A percentile compares a stretch with the other conserved stretches of the same genome.
phyloP scores from a whole-genome alignment of 2,888 invertebrate genomes.

The Leucania comma region DNA sequence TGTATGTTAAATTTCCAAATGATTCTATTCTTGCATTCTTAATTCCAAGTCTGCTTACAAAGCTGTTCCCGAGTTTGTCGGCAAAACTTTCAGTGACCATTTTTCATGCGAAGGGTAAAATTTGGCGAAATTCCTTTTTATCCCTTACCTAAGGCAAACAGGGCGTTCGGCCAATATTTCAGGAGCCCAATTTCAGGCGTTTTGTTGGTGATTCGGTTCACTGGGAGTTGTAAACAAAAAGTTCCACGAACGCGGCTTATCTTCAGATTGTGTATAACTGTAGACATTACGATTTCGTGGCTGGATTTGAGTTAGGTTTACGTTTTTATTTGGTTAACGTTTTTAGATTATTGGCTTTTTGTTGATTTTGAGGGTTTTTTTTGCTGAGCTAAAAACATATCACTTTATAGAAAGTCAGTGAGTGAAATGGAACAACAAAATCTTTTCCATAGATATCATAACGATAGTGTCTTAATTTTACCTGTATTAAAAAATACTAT shows the following conservation, averaged over 20 bases:
- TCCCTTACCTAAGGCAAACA: conserved; percentile 68
- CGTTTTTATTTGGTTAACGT: conserved; percentile 17
- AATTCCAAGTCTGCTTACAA: conserved; percentile 47
- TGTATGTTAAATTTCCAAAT: neutral
- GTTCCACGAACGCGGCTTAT: conserved; percentile 46
- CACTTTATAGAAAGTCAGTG: neutral
- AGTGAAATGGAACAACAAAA: neutral
- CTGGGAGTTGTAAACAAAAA: conserved; percentile 56
- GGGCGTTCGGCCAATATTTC: conserved; percentile 51
- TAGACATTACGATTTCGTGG: conserved; percentile 10
- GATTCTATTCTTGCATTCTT: conserved; percentile 22
- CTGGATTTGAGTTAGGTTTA: conserved; percentile 16
- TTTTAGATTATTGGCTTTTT: conserved; percentile 21
- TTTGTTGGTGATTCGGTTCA: conserved; percentile 48
- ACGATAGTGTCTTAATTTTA: neutral
- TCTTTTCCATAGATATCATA: neutral
- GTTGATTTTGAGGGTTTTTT: neutral
- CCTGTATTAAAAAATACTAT: neutral
- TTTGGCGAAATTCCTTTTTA: conserved; percentile 63
- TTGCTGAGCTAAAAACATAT: neutral
- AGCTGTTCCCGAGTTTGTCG: conserved; percentile 51
- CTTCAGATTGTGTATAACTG: conserved; percentile 20
- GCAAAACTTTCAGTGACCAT: conserved; percentile 56
- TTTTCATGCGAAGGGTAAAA: conserved; percentile 64
- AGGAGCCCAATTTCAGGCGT: conserved; percentile 38